Evolutionary conservation across 2,797 vertebrate genomes (phyloP).

Genomic region (Artibeus jamaicensis): DNA sequence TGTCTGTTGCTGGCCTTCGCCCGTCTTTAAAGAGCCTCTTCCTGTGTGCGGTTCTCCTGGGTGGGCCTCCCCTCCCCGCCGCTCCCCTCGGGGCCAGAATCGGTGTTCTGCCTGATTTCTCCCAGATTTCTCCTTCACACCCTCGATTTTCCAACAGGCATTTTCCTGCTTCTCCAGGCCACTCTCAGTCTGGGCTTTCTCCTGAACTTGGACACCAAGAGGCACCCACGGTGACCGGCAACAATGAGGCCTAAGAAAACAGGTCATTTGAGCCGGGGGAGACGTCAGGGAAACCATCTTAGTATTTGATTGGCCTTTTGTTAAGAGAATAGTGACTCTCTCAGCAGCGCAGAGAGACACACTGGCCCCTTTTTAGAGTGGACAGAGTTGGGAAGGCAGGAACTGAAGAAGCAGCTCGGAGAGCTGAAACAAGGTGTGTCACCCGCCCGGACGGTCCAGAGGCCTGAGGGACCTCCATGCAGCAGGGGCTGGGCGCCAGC

Average conservation of each 20-base stretch:
- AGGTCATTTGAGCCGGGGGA: slow-evolving; percentile 61
- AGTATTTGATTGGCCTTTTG: slow-evolving; percentile 67
- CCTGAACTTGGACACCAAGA: slow-evolving; percentile 39
- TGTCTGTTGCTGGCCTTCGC: not conserved
- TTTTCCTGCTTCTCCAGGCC: not conserved
- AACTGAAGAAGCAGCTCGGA: slow-evolving; percentile 25
- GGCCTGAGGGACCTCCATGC: not conserved
- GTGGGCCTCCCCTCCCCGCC: not conserved
- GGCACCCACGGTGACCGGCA: not conserved
- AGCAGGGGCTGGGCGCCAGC: not conserved
- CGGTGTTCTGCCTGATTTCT: not conserved
- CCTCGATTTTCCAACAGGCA: not conserved
- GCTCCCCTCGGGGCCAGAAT: not conserved
- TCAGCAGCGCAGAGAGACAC: slow-evolving; percentile 40
- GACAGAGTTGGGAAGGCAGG: not conserved
- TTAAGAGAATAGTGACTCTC: slow-evolving; percentile 64
- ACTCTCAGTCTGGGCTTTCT: not conserved
- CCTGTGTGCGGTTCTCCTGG: not conserved
- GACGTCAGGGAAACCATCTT: slow-evolving; percentile 58
- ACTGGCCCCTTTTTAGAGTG: slow-evolving; percentile 54
- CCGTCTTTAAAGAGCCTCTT: not conserved
- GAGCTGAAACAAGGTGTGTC: slow-evolving; percentile 35
- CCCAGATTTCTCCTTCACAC: not conserved
- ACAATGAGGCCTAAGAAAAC: slow-evolving; percentile 76
- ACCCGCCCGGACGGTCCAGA: not conserved